Conservation (phyloP, 1,140 invertebrate species). For the Pogonomyrmex barbatus region DNA sequence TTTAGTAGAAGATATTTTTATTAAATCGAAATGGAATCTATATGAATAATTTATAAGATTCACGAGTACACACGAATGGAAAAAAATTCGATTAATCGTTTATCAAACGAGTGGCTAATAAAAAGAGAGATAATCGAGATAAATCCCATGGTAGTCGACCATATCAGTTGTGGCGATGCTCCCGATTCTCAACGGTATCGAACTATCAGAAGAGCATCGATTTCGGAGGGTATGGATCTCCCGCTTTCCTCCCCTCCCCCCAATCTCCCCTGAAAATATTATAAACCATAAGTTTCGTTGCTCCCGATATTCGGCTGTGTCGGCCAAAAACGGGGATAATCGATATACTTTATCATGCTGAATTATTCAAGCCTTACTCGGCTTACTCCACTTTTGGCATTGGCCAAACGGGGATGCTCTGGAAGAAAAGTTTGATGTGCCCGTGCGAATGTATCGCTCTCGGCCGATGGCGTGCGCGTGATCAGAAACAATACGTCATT, state of each 20-base stretch:
- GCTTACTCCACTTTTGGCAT: constrained; percentile 40
- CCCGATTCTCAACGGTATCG: constrained; percentile 26
- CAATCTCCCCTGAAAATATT: constrained; percentile 9
- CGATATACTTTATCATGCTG: constrained; percentile 49
- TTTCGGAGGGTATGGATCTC: background rate
- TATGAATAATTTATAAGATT: background rate
- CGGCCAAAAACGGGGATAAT: constrained; percentile 51
- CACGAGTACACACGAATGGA: background rate
- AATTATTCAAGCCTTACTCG: constrained; percentile 47
- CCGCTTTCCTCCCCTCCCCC: background rate
- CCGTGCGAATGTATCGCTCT: constrained; percentile 12
- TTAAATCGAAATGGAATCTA: too few relatives aligned
- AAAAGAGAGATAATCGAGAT: background rate
- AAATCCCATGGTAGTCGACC: background rate
- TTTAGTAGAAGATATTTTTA: too few relatives aligned
- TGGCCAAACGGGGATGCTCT: background rate
- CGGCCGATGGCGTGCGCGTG: background rate
- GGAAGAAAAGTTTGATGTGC: constrained; percentile 36
- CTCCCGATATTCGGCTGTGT: constrained; percentile 18
- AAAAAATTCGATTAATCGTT: background rate
- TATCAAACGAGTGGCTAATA: constrained; percentile 21
- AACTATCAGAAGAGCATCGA: constrained; percentile 9
- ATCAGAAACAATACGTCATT: background rate
- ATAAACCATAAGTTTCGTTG: constrained; percentile 45
- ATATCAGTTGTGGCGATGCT: background rate